phyloP scores from a whole-genome alignment of 2,888 invertebrate species.

The Mythimna ferrago region DNA sequence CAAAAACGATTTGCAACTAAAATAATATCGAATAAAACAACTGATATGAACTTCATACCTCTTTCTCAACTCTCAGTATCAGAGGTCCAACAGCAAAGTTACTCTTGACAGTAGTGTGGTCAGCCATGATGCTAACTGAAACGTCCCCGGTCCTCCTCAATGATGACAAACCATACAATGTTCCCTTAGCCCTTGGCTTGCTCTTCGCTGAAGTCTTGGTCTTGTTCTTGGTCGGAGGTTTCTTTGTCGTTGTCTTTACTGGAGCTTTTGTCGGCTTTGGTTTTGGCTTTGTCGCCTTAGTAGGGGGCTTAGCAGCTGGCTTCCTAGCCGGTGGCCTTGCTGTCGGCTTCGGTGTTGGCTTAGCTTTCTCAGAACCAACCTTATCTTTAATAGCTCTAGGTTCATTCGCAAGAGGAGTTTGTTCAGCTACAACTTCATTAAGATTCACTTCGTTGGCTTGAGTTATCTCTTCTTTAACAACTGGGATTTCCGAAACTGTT shows the following conservation, averaged over 20 bases:
- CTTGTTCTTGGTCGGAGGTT: conserved; percentile 81
- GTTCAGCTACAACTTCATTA: conserved; percentile 61
- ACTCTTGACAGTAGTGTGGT: conserved; percentile 95
- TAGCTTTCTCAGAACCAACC: conserved; percentile 78
- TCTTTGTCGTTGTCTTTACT: conserved; percentile 76
- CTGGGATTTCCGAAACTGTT: conserved; percentile 70
- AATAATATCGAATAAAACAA: neutral
- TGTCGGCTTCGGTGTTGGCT: conserved; percentile 77
- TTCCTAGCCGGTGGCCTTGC: conserved; percentile 58
- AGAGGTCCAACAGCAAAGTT: conserved; percentile 95
- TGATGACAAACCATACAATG: conserved; percentile 95
- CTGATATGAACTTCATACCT: conserved; percentile 82
- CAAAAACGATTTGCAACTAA: neutral
- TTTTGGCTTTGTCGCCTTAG: conserved; percentile 72
- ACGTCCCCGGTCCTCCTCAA: conserved; percentile 95
- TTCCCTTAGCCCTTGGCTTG: conserved; percentile 93
- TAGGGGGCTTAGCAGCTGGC: conserved; percentile 70
- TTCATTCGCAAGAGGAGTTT: conserved; percentile 65
- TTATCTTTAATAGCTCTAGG: conserved; percentile 82
- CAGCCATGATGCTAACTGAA: conserved; percentile 94
- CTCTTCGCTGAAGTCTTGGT: conserved; percentile 85
- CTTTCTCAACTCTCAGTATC: conserved; percentile 94
- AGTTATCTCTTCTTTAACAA: conserved; percentile 72
- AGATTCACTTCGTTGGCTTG: conserved; percentile 69
- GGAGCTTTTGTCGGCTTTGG: conserved; percentile 70